A percentile compares a stretch with the other conserved stretches of the same genome.
These are phyloP conservation scores for Adelphocoris suturalis DNA, from an alignment of 2,888 invertebrate genomes.

Conservation along the genomic window DNA sequence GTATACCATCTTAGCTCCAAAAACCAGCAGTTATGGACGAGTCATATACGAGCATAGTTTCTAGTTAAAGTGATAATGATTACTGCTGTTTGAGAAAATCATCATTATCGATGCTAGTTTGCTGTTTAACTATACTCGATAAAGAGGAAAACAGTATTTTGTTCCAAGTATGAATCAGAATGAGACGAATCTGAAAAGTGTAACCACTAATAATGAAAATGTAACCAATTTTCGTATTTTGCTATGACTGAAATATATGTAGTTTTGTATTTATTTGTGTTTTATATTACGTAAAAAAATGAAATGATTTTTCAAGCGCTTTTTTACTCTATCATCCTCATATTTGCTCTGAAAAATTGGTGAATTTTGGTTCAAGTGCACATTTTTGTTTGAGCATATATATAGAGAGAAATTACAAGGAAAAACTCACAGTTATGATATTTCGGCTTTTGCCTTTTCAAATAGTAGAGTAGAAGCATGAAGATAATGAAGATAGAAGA, in stretches of 20 bases:
- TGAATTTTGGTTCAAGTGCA: no score
- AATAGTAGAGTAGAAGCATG: no score
- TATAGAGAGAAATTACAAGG: no score
- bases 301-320: no score
- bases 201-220: slow-evolving; percentile 9
- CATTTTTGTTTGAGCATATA: no score
- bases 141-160: slow-evolving; percentile 8
- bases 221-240: slow-evolving; percentile 7
- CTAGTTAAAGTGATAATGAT: not conserved
- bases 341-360: no score
- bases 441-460: no score
- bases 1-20: not conserved
- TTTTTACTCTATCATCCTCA: no score
- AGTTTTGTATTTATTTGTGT: slow-evolving; percentile 23
- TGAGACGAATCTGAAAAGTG: not conserved
- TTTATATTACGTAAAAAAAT: not conserved
- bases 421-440: no score
- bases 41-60: no score
- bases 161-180: not conserved
- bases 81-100: not conserved
- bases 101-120: not conserved
- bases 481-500: no score
- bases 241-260: slow-evolving; percentile 20
- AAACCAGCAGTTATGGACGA: not conserved
- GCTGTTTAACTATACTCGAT: not conserved